Evolutionary conservation across 1,140 invertebrate species (phyloP), one percentile per base, ranked within the genome.

Genomic region (Octopus sinensis): DNA sequence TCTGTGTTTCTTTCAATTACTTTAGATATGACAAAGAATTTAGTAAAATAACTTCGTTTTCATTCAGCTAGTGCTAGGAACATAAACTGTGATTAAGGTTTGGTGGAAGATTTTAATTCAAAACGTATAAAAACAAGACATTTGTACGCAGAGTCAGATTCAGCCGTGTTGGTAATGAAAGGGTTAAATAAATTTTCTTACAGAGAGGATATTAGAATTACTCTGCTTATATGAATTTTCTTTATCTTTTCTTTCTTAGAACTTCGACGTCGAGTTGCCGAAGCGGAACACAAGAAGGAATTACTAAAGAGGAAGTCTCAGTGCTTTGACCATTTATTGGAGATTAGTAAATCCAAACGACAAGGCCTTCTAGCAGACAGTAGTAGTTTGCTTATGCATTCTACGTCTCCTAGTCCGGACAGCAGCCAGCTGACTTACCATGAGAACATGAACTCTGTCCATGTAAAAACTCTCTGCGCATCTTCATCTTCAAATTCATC

Each of bases 311-410:
- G 81, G n/a, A 84, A 84, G 56, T 84, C 84, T 23, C 84, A 85
- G 68, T 84, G 84, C 78, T 86, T 86, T 79, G 82, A 85, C 4
- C 82, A 84, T 30, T 79, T 86, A 4, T n/a, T 86, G 51, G 84
- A 85, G 12, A 83, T 85, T 10, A 81, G 81, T 62, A 78, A 80
- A 51, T 51, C 82, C 10, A 85, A 86, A 77, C 43, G 76, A 3
- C 76, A 71, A 71, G 68, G 7, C 30, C 68, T 71, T 13, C 17
- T n/a, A 23, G 68, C 68, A 5, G 68, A 71, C 13, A 71, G 68
- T 71, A 71, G 68, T 23, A 71, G 17, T 13, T 23, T 71, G 17
- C 4, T 4, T 23, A 17, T 71, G 30, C 68, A 71, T 71, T 13
- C 68, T 13, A n/a, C 68, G 4, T 71, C 68, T n/a, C 68, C 68